These are phyloP conservation scores for Drosophila orena DNA, from an alignment of 1,140 invertebrate species.

Conservation along the genomic window DNA sequence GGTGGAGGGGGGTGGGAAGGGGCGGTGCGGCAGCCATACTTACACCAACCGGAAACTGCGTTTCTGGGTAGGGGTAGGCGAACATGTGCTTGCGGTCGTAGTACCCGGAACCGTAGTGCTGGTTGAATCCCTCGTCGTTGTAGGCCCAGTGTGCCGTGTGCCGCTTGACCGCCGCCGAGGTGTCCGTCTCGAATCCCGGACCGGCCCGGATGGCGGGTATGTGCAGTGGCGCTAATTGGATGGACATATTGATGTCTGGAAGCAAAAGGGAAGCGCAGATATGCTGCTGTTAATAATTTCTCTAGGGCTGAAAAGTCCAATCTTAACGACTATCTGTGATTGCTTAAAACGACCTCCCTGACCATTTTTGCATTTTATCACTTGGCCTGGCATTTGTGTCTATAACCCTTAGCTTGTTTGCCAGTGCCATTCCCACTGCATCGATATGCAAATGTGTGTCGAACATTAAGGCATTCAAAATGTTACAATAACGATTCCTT, in stretches of 20 bases:
- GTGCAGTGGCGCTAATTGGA: constrained; percentile 84
- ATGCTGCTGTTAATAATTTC: constrained; percentile 1
- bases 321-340: constrained; percentile 8
- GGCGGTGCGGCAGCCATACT: constrained; percentile 11
- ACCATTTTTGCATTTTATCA: too few relatives aligned
- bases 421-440: too few relatives aligned
- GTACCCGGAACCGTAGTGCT: constrained; percentile 73
- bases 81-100: constrained; percentile 84
- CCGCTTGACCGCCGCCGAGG: constrained; percentile 79
- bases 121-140: constrained; percentile 79
- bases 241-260: constrained; percentile 81
- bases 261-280: background rate
- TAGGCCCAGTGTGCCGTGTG: constrained; percentile 84
- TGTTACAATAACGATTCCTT: too few relatives aligned
- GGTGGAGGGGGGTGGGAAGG: background rate
- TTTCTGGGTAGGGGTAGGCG: constrained; percentile 77
- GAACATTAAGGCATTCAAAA: too few relatives aligned
- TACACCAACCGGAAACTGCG: constrained; percentile 83
- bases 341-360: constrained; percentile 1
- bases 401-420: background rate
- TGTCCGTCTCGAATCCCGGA: constrained; percentile 81
- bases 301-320: background rate
- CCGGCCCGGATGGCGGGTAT: constrained; percentile 84
- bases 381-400: too few relatives aligned
- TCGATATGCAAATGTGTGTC: too few relatives aligned